Base-by-base conservation (phyloP, 2,888 invertebrate genomes). In the Tetranychus truncatus region DNA sequence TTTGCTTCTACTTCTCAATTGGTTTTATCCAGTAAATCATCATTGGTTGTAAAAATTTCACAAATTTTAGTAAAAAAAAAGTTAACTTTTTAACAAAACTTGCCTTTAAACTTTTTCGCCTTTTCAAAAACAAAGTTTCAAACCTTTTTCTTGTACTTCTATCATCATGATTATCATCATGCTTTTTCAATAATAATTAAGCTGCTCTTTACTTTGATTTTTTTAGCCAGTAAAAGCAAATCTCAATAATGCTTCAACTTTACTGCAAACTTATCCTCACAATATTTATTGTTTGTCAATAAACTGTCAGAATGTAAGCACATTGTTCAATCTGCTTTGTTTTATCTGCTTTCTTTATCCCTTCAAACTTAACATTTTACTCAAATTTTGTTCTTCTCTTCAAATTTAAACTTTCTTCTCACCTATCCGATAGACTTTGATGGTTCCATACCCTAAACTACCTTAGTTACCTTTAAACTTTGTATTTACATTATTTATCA, bases 31-130 rank as follows among this genome's bases (percentile, higher is more conserved):
- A 15, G 73, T 79, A 45, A 73, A 76, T 24, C 75, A 79, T 5
- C 76, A 76, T 75, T 79, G 79, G 7, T 55, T 55, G 11, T 15
- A 55, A 55, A 9, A 55, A 15, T 55, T 55, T 55, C 55, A 55
- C 55, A 55, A 55, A 15, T 55, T 55, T 55, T 5, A 2, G 15
- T 9, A 55, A 55, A 55, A 55, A 55, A 55, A 55, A 55, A 55
- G 55, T 55, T 55, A 55, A 55, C 55, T 55, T 55, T 46, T 55
- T 55, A 9, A 15, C 55, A 55, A 34, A 34, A 34, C 34, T 34
- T 34, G 34, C 4, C 34, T 34, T 34, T 1, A 24, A 34, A 34
- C 34, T 34, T 34, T 34, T 34, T 34, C 34, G 34, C 34, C 34
- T 4, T 34, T 34, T 34, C 34, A 34, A 34, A 34, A 34, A 34